Conservation (phyloP, 2,113 vertebrate species). For the Aptenodytes patagonicus region DNA sequence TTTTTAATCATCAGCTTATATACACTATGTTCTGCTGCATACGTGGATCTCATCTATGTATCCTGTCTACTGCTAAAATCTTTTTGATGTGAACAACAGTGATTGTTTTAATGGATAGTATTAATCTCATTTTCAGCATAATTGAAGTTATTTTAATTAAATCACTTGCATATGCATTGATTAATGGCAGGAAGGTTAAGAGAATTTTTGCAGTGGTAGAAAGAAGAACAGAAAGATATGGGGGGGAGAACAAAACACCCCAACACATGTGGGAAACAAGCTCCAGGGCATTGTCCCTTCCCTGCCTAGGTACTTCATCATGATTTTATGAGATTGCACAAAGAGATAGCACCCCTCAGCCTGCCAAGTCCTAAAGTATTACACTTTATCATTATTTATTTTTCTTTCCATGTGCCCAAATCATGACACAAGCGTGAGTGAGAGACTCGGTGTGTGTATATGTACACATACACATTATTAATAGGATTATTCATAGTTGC, state of each 20-base stretch:
- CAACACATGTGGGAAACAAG: neutral
- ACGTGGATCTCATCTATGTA: neutral
- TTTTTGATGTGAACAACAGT: constrained; percentile 50
- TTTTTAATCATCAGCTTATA: neutral
- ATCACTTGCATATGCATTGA: constrained; percentile 26
- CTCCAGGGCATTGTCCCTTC: neutral
- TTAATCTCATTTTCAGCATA: constrained; percentile 51
- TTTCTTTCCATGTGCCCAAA: neutral
- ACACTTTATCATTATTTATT: neutral
- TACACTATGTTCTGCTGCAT: neutral
- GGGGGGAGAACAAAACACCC: neutral
- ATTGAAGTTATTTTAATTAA: constrained; percentile 59
- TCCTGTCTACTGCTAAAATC: constrained; percentile 26
- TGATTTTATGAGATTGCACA: neutral
- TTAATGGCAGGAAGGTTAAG: constrained; percentile 26
- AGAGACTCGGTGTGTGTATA: neutral
- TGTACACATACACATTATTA: neutral
- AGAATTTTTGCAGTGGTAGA: constrained; percentile 39
- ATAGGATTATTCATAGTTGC: neutral
- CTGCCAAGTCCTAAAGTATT: constrained; percentile 2
- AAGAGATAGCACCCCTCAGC: neutral
- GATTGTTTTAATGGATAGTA: constrained; percentile 41
- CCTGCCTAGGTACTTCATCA: neutral
- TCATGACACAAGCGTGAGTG: neutral
- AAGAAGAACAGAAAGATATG: constrained; percentile 14